phyloP scores from a whole-genome alignment of 2,888 invertebrate species.

The Trachelus iudaicus region DNA sequence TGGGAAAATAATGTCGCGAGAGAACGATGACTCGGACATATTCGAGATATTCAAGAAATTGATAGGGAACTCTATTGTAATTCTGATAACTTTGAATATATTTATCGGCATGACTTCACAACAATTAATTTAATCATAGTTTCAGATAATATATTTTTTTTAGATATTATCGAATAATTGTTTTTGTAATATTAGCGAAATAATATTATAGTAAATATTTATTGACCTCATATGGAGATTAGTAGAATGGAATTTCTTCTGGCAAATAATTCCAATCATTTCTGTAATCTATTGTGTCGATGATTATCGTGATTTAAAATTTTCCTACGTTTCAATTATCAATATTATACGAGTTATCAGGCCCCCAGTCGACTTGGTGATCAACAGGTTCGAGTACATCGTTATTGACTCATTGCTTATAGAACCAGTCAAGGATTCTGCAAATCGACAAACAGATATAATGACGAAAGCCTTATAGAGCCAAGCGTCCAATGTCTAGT shows the following conservation, averaged over 20 bases:
- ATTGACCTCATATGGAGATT: not conserved
- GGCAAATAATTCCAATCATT: no score
- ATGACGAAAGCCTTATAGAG: not conserved
- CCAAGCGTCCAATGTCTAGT: not conserved
- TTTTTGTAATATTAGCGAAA: not conserved
- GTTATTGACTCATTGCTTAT: not conserved
- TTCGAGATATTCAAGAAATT: no score
- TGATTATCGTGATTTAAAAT: no score
- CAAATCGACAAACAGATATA: not conserved
- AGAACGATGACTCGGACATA: no score
- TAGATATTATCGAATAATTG: not conserved
- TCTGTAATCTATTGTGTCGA: no score
- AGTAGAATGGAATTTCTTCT: not conserved
- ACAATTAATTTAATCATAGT: not conserved
- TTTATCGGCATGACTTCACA: not conserved
- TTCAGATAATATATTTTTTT: not conserved
- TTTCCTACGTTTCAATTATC: not conserved
- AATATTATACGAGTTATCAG: conserved; percentile 7
- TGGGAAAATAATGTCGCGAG: no score
- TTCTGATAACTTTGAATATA: not conserved
- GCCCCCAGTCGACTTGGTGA: conserved; percentile 13
- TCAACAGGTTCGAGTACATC: conserved; percentile 3
- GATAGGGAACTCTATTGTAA: not conserved
- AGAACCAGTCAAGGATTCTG: not conserved
- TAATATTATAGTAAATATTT: not conserved